These are phyloP conservation scores for Chesias legatella DNA, from an alignment of 2,888 invertebrate genomes.

Conservation along the genomic window DNA sequence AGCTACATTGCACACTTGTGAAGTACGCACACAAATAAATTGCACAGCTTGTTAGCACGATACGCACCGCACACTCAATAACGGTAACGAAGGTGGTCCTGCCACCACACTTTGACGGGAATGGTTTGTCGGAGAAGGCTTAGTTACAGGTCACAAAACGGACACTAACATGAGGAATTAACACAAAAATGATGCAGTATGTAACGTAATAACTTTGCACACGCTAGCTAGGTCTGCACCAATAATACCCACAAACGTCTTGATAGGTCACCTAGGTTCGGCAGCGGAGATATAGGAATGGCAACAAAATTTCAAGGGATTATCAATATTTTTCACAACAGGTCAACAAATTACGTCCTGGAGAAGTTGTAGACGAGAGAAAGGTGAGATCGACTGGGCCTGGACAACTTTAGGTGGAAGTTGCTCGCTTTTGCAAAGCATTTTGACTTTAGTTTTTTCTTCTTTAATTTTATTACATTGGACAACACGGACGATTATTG, in stretches of 20 bases:
- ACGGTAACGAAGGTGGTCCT: slow-evolving; percentile 49
- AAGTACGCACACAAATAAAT: slow-evolving; percentile 68
- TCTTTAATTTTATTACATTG: slow-evolving; percentile 44
- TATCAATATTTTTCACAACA: slow-evolving; percentile 77
- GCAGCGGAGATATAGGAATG: slow-evolving; percentile 72
- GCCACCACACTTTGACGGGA: slow-evolving; percentile 41
- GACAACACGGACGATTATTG: slow-evolving; percentile 38
- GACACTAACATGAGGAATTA: slow-evolving; percentile 68
- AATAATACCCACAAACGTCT: slow-evolving; percentile 48
- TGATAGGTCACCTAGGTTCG: slow-evolving; percentile 64
- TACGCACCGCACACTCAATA: slow-evolving; percentile 72
- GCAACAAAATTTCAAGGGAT: slow-evolving; percentile 48
- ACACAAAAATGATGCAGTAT: slow-evolving; percentile 58
- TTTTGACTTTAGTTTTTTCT: slow-evolving; percentile 60
- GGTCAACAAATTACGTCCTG: slow-evolving; percentile 96
- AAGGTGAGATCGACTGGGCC: slow-evolving; percentile 88
- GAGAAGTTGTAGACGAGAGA: slow-evolving; percentile 95
- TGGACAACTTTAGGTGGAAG: slow-evolving; percentile 75
- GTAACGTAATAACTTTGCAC: slow-evolving; percentile 74
- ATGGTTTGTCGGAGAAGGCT: slow-evolving; percentile 55
- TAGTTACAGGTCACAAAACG: slow-evolving; percentile 52
- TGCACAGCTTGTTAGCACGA: slow-evolving; percentile 78
- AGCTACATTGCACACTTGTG: slow-evolving; percentile 73
- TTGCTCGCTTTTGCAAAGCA: slow-evolving; percentile 79
- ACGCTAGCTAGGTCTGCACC: slow-evolving; percentile 64